Base-by-base conservation (phyloP, 1,140 invertebrate species). In the Megalonaias nervosa region DNA sequence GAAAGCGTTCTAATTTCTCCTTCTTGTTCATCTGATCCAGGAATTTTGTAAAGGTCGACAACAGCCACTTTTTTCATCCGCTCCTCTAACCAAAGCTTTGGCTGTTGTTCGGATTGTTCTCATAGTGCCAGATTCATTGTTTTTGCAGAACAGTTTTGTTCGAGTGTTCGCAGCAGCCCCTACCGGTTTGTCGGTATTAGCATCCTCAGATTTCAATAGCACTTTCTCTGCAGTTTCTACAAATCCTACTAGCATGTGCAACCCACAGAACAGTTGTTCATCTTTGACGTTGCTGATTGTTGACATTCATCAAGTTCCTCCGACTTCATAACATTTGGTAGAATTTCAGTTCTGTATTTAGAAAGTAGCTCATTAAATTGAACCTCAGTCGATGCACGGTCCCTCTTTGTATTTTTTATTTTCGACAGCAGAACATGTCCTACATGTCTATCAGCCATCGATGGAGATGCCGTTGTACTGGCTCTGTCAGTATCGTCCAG, bases 331-430 rank as follows among this genome's bases (percentile, higher is more conserved):
- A 17, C 58, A 23, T 57, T 21, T 17, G 71, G 61, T 38, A 56
- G 48, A n/a, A 73, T 48, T 62, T 6, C 26, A 55, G 38, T 65
- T 55, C 71, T 64, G 23, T 65, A 66, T 57, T 73, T 62, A 23
- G 64, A 16, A 57, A 65, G 62, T 55, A 73, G 55, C 3, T 57
- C 71, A 66, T 73, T 73, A 57, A 73, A 73, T 26, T 13, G 2
- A 21, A 65, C 65, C 38, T 73, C 38, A 31, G 71, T 73, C 4
- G 11, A 19, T 65, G 71, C 62, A 16, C 71, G 66, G 48, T 73
- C 71, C 1, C 61, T 65, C 71, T 64, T 73, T 17, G 71, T 73
- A 57, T 38, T n/a, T 65, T 48, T 73, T 56, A 73, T 73, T 55
- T 73, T 73, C 2, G 23, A 57, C 5, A 73, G 71, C 23, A 65